These are phyloP conservation scores for Tanaodytes sp. DNA, from an alignment of 2,888 invertebrate genomes.

Conservation along the genomic window DNA sequence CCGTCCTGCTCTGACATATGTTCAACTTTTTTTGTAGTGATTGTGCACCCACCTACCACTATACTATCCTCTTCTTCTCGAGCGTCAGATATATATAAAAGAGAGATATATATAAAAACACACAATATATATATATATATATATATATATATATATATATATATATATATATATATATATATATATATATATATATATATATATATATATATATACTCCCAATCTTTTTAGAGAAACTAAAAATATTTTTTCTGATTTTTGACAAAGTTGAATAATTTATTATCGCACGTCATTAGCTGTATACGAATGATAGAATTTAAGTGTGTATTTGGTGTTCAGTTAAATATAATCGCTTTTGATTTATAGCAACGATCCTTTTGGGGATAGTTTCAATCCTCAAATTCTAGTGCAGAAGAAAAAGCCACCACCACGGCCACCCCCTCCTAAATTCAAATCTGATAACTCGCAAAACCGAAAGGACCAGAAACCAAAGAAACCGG, in stretches of 20 bases:
- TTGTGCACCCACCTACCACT: too few species aligned
- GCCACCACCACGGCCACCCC: constrained; percentile 75
- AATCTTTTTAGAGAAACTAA: background rate
- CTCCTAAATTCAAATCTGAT: constrained; percentile 75
- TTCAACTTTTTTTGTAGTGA: too few species aligned
- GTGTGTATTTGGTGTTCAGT: too few species aligned
- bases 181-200: background rate
- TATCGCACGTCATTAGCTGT: too few species aligned
- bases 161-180: too few species aligned
- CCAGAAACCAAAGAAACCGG: constrained; percentile 65
- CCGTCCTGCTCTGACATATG: too few species aligned
- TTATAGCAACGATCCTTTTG: constrained; percentile 65
- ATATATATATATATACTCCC: background rate
- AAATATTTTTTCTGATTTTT: background rate
- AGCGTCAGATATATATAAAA: too few species aligned
- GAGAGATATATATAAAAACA: too few species aligned
- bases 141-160: too few species aligned
- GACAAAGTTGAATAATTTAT: background rate
- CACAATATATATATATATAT: too few species aligned
- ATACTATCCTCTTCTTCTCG: too few species aligned
- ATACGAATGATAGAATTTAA: too few species aligned
- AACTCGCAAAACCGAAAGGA: constrained; percentile 60
- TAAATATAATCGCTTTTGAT: constrained; percentile 14
- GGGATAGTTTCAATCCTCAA: constrained; percentile 72
- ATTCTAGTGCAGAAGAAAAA: constrained; percentile 77